Evolutionary conservation across 2,888 invertebrate genomes (phyloP).

Genomic region (Pyralis farinalis): DNA sequence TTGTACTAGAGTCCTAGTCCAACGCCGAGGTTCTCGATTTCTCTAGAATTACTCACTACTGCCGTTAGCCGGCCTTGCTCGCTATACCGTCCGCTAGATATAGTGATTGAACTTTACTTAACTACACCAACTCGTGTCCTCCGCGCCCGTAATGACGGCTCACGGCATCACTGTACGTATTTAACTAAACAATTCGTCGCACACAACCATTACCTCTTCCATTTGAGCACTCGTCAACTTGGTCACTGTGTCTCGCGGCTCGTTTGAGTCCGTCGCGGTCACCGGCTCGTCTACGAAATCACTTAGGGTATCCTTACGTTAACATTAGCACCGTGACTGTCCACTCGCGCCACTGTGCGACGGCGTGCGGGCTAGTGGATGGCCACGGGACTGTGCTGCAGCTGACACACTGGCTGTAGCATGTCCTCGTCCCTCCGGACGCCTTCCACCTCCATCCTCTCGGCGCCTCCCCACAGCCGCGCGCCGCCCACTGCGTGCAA

Average conservation of each 20-base stretch:
- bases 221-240: slow-evolving; percentile 12
- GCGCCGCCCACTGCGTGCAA: slow-evolving; percentile 41
- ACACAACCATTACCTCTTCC: slow-evolving; percentile 19
- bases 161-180: slow-evolving; percentile 1
- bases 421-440: slow-evolving; percentile 79
- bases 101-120: slow-evolving; percentile 27
- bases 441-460: slow-evolving; percentile 86
- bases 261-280: slow-evolving; percentile 1
- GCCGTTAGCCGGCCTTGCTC: slow-evolving; percentile 15
- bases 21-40: slow-evolving; percentile 23
- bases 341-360: background rate
- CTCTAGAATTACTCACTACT: slow-evolving; percentile 22
- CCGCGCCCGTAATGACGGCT: background rate
- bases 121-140: slow-evolving; percentile 13
- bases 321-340: background rate
- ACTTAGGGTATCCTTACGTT: too few relatives aligned
- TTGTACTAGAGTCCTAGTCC: slow-evolving; percentile 25
- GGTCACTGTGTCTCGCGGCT: background rate
- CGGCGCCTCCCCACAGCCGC: slow-evolving; percentile 76
- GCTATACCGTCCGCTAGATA: slow-evolving; percentile 15
- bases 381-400: slow-evolving; percentile 95
- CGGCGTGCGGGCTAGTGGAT: slow-evolving; percentile 83
- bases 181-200: slow-evolving; percentile 11
- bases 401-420: slow-evolving; percentile 89
- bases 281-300: background rate